These are phyloP conservation scores for Pangasius krempfi DNA, from an alignment of 2,797 vertebrate genomes.

Conservation along the genomic window DNA sequence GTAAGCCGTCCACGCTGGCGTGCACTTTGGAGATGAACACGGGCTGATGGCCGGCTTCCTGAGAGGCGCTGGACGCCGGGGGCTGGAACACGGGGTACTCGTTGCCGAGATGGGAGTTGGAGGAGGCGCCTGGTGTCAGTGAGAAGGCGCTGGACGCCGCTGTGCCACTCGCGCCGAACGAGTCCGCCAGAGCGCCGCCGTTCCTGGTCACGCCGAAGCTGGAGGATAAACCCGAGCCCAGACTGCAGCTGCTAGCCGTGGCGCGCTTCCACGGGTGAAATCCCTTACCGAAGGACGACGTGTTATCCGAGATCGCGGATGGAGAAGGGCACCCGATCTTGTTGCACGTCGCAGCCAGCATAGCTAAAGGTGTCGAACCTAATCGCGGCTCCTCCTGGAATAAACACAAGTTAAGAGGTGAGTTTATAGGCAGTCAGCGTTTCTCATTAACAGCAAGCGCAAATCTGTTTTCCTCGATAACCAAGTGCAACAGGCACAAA, in stretches of 20 bases:
- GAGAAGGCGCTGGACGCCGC: slow-evolving; percentile 93
- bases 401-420: slow-evolving; percentile 59
- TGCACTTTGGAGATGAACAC: slow-evolving; percentile 98
- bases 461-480: not conserved
- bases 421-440: slow-evolving; percentile 33
- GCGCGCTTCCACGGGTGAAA: slow-evolving; percentile 98
- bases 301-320: slow-evolving; percentile 90
- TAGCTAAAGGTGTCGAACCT: slow-evolving; percentile 98
- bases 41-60: slow-evolving; percentile 89
- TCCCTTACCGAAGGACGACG: slow-evolving; percentile 90
- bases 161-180: slow-evolving; percentile 86
- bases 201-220: slow-evolving; percentile 83
- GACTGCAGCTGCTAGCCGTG: slow-evolving; percentile 87
- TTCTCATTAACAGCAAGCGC: not conserved
- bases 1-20: slow-evolving; percentile 92
- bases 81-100: slow-evolving; percentile 95
- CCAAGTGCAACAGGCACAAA: not conserved
- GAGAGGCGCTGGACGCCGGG: slow-evolving; percentile 82
- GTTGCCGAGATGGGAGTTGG: slow-evolving; percentile 90
- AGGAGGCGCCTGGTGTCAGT: slow-evolving; percentile 83
- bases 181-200: slow-evolving; percentile 85
- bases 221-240: slow-evolving; percentile 85
- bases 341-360: slow-evolving; percentile 98
- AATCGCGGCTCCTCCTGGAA: slow-evolving; percentile 96
- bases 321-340: slow-evolving; percentile 98